These are phyloP conservation scores for Enteromius fasciolatus DNA, from an alignment of 2,797 vertebrate species.

Conservation along the genomic window DNA sequence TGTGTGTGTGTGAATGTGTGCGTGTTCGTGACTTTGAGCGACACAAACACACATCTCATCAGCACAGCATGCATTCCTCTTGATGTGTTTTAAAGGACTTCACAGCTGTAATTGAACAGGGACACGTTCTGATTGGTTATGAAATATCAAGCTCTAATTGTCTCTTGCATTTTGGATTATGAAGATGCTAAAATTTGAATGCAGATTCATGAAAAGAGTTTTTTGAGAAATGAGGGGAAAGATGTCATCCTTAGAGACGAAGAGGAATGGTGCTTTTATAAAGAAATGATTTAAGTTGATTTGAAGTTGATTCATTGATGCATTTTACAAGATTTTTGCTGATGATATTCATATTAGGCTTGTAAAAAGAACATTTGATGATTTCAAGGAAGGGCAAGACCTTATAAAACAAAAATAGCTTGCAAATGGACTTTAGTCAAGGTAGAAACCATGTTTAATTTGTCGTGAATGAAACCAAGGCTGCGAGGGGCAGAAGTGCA, in stretches of 20 bases:
- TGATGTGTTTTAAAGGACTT: constrained; percentile 54
- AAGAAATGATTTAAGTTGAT: constrained; percentile 4
- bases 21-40: constrained; percentile 26
- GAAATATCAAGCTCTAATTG: constrained; percentile 58
- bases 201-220: constrained; percentile 48
- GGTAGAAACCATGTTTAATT: neutral
- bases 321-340: neutral
- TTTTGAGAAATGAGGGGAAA: constrained; percentile 21
- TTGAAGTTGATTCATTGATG: constrained; percentile 23
- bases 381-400: constrained; percentile 26
- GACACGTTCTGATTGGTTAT: constrained; percentile 57
- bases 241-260: constrained; percentile 9
- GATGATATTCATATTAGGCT: neutral
- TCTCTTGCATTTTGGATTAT: constrained; percentile 45
- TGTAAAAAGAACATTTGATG: neutral
- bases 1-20: constrained; percentile 16
- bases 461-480: neutral
- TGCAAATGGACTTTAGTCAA: neutral
- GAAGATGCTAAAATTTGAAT: constrained; percentile 35
- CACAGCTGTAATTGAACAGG: constrained; percentile 54
- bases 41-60: constrained; percentile 42
- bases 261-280: neutral
- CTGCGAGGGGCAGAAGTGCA: neutral
- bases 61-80: constrained; percentile 47
- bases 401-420: constrained; percentile 15